Percentiles rank a stretch among this genome's conserved stretches.
Evolutionary conservation across 1,140 invertebrate genomes (phyloP).

Genomic region (Bombus superbus): DNA sequence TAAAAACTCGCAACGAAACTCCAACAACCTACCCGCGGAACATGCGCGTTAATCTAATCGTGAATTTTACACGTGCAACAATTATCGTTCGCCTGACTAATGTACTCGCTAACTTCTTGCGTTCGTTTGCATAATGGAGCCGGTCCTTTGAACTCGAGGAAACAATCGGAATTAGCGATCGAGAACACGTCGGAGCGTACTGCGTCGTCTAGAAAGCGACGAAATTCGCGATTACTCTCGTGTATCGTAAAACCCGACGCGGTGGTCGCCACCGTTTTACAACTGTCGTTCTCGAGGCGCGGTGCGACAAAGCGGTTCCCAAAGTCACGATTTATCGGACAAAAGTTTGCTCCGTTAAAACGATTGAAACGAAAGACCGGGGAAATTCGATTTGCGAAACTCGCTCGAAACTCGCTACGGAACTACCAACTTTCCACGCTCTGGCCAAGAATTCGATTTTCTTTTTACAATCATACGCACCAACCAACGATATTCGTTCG

Average conservation of each 20-base stretch:
- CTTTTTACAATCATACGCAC: neutral
- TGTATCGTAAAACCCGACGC: neutral
- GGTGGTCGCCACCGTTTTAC: neutral
- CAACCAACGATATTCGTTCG: neutral
- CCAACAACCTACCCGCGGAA: neutral
- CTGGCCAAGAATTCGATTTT: neutral
- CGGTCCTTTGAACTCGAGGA: neutral
- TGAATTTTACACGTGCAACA: slow-evolving; percentile 13
- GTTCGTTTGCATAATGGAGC: slow-evolving; percentile 28
- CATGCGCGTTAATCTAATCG: neutral
- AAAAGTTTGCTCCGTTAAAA: neutral
- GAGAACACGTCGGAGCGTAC: neutral
- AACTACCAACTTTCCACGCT: neutral
- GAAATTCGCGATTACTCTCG: neutral
- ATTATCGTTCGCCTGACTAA: neutral
- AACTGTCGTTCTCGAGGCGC: neutral
- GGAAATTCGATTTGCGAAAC: slow-evolving; percentile 11
- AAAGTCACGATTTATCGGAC: neutral
- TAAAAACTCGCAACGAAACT: neutral
- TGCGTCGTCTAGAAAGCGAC: neutral
- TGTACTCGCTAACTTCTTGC: neutral
- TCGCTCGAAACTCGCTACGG: neutral
- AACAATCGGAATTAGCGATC: neutral
- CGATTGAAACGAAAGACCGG: neutral
- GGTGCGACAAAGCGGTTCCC: neutral